phyloP scores from a whole-genome alignment of 1,140 invertebrate genomes.

The Cyclina sinensis region DNA sequence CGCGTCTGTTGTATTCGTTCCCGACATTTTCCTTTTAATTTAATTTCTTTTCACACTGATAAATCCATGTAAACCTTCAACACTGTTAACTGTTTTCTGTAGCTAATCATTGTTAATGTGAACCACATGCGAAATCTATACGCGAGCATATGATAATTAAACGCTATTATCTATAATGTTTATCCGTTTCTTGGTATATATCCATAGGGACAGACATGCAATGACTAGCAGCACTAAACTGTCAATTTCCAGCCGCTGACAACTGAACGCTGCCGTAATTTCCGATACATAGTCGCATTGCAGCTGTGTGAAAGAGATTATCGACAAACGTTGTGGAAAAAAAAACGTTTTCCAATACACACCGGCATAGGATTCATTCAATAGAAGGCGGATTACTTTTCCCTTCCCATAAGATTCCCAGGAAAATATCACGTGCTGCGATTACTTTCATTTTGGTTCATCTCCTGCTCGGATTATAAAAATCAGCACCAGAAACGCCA shows the following conservation, averaged over 20 bases:
- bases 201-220: no score
- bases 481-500: no score
- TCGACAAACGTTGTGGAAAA: slow-evolving; percentile 16
- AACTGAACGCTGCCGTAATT: slow-evolving; percentile 19
- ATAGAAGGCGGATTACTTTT: no score
- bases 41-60: neutral
- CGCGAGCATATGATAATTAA: neutral
- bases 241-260: neutral
- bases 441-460: no score
- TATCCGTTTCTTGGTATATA: neutral
- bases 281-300: slow-evolving; percentile 22
- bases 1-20: neutral
- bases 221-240: no score
- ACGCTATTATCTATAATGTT: neutral
- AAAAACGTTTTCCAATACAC: slow-evolving; percentile 62
- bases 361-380: slow-evolving; percentile 42
- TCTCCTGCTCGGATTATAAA: no score
- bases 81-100: neutral
- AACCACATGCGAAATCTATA: slow-evolving; percentile 2
- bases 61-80: neutral
- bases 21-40: neutral
- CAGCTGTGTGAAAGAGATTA: slow-evolving; percentile 57
- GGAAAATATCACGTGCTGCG: no score
- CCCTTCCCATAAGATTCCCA: no score
- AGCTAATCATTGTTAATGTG: slow-evolving; percentile 3